Evolutionary conservation across 1,140 invertebrate genomes (phyloP), one percentile per base, ranked within the genome.

Genomic region (Gonatopus flavifemur): DNA sequence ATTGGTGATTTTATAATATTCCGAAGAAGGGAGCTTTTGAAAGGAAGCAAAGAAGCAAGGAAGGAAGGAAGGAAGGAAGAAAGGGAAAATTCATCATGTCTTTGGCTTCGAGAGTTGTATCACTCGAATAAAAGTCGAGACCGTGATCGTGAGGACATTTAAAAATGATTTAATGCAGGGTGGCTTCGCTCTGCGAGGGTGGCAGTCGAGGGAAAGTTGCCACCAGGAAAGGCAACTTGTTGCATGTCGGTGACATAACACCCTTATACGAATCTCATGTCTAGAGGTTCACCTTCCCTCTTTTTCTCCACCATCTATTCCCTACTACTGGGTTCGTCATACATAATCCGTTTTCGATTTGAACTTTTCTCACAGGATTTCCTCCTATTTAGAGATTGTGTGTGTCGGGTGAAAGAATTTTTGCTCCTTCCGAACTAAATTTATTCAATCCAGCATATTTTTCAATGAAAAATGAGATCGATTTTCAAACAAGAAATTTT

Each of bases 171-270:
- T 48, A 51, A 44, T 51, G 32, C 38, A 13, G 18, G n/a, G 22
- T 24, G 40, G 40, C 18, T 24, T n/a, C n/a, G 6, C 25, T 28
- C 25, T 6, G 6, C 12, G 25, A 12, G 25, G 25, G 25, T 8
- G 43, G 31, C 21, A 30, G 18, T 3, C 2, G 21, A 47, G 31
- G 37, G 38, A 25, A 39, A 31, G 25, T 20, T 28, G 38, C 44
- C 33, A 9, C 19, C n/a, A n/a, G n/a, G 35, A 47, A 43, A 30
- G 45, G 50, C 55, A 62, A 62, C 59, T 62, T 62, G 59, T 62
- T 62, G 59, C 59, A 50, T 43, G 30, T 33, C 43, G 49, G 48
- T 57, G 57, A 57, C 57, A 54, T 45, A 57, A 54, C 48, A 41
- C 47, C 40, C 50, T 57, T 55, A 49, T 45, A 51, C 42, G 37